A percentile compares a stretch with the other conserved stretches of the same genome.
phyloP scores from a whole-genome alignment of 2,888 invertebrate species.

The Ditula angustiorana region DNA sequence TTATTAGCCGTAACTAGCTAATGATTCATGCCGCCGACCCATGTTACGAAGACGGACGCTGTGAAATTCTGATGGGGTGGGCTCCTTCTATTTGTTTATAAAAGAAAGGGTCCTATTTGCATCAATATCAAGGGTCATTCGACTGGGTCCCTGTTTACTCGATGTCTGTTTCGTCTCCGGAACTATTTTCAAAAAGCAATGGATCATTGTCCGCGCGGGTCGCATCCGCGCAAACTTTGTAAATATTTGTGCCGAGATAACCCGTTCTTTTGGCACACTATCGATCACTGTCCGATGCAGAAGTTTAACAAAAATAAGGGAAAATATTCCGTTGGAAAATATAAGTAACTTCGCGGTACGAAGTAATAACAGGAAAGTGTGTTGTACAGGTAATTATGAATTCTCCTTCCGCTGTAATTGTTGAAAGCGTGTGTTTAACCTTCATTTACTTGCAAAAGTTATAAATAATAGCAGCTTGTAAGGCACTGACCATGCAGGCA shows the following conservation, averaged over 20 bases:
- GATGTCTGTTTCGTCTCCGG: conserved; percentile 28
- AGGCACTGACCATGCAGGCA: no score
- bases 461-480: no score
- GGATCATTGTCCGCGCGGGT: conserved; percentile 52
- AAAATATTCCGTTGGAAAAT: conserved; percentile 48
- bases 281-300: conserved; percentile 67
- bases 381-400: conserved; percentile 20
- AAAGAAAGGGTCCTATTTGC: conserved; percentile 28
- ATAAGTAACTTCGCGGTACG: conserved; percentile 39
- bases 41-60: not conserved
- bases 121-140: conserved; percentile 12
- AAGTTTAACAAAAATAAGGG: conserved; percentile 56
- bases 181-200: conserved; percentile 52
- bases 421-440: not conserved
- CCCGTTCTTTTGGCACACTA: conserved; percentile 63
- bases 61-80: not conserved
- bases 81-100: conserved; percentile 10
- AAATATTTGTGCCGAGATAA: conserved; percentile 62
- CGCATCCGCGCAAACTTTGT: conserved; percentile 55
- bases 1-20: not conserved
- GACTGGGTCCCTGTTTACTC: conserved; percentile 24
- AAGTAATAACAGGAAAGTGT: conserved; percentile 32
- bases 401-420: conserved; percentile 1
- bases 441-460: not conserved
- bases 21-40: not conserved